These are phyloP conservation scores for Tanytarsus gracilentus DNA, from an alignment of 2,888 invertebrate species.

Conservation along the genomic window DNA sequence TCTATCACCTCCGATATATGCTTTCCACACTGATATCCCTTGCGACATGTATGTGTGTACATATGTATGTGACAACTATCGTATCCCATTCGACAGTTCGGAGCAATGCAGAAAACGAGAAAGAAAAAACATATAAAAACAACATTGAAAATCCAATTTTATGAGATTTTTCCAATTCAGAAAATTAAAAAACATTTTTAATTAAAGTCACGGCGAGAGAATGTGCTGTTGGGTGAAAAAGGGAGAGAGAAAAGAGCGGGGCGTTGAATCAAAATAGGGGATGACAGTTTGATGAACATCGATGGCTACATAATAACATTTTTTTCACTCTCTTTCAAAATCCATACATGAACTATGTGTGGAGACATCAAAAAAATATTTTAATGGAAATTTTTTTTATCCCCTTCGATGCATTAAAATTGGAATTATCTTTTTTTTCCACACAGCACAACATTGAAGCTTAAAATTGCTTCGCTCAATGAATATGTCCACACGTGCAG, in stretches of 20 bases:
- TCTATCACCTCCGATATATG: too few relatives aligned
- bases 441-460: not conserved
- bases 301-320: slow-evolving; percentile 9
- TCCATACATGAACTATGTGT: too few relatives aligned
- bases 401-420: not conserved
- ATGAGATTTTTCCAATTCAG: slow-evolving; percentile 16
- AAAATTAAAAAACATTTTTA: slow-evolving; percentile 24
- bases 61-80: too few relatives aligned
- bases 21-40: too few relatives aligned
- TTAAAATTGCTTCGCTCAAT: slow-evolving; percentile 2
- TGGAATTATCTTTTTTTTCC: too few relatives aligned
- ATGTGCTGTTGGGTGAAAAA: not conserved
- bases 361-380: not conserved
- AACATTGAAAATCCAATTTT: slow-evolving; percentile 22
- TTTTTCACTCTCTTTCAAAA: too few relatives aligned
- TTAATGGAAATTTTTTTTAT: slow-evolving; percentile 6
- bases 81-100: too few relatives aligned
- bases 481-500: not conserved
- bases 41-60: too few relatives aligned
- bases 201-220: slow-evolving; percentile 21
- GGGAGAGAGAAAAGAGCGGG: not conserved
- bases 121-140: not conserved
- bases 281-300: slow-evolving; percentile 23
- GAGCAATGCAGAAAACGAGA: too few relatives aligned
- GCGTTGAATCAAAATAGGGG: slow-evolving; percentile 10